Conservation (phyloP, 2,113 vertebrate species). For the Dipodomys merriami region DNA sequence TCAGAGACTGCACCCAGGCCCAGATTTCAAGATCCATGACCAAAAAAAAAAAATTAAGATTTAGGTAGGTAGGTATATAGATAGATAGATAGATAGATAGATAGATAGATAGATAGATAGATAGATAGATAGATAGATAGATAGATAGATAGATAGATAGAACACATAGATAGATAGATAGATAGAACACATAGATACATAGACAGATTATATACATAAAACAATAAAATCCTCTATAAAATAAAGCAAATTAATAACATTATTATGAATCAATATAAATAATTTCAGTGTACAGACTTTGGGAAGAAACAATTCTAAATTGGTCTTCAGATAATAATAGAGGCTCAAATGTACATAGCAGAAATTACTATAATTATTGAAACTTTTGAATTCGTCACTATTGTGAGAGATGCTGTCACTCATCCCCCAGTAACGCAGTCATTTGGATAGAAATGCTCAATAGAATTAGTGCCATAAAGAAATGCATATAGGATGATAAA, state of each 20-base stretch:
- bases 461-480: not conserved
- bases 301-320: not conserved
- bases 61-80: too few species aligned
- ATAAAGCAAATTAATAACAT: too few species aligned
- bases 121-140: not conserved
- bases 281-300: not conserved
- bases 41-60: too few species aligned
- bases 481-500: not conserved
- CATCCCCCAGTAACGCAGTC: not conserved
- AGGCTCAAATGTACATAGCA: not conserved
- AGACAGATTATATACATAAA: too few species aligned
- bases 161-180: not conserved
- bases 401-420: not conserved
- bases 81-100: not conserved
- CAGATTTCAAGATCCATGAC: too few species aligned
- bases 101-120: too few species aligned
- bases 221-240: too few species aligned
- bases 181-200: not conserved
- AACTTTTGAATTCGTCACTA: not conserved
- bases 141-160: not conserved
- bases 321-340: not conserved
- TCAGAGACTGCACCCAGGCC: too few species aligned
- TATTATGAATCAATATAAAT: not conserved
- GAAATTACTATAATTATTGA: not conserved
- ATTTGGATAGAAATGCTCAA: not conserved